phyloP scores from a whole-genome alignment of 2,888 invertebrate genomes.

The Stegophylla sp. region DNA sequence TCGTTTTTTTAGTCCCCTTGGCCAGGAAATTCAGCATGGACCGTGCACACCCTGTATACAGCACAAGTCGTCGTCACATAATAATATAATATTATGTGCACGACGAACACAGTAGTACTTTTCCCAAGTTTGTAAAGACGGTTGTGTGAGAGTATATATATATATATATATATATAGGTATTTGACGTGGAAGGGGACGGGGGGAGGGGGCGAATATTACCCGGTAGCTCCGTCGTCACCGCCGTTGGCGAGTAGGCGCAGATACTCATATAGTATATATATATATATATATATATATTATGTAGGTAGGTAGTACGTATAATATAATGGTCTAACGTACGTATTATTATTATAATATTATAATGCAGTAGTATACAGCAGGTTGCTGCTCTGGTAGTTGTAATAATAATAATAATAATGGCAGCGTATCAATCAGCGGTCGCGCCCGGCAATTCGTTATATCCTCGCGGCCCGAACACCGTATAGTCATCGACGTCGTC shows the following conservation, averaged over 20 bases:
- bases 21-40: too few relatives aligned
- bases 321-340: too few relatives aligned
- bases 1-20: too few relatives aligned
- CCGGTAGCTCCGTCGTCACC: constrained; percentile 28
- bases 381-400: neutral
- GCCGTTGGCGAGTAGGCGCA: neutral
- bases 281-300: too few relatives aligned
- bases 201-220: neutral
- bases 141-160: neutral
- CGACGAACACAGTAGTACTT: neutral
- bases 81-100: too few relatives aligned
- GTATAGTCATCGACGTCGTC: neutral
- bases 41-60: too few relatives aligned
- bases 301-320: too few relatives aligned
- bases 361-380: neutral
- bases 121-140: neutral
- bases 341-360: too few relatives aligned
- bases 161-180: neutral
- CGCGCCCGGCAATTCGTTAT: constrained; percentile 16
- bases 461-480: constrained; percentile 11
- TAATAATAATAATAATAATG: constrained; percentile 29
- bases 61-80: too few relatives aligned
- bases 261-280: neutral
- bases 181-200: neutral
- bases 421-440: constrained; percentile 50